Base-by-base conservation (phyloP, 2,888 invertebrate genomes). In the Archips xylosteana region DNA sequence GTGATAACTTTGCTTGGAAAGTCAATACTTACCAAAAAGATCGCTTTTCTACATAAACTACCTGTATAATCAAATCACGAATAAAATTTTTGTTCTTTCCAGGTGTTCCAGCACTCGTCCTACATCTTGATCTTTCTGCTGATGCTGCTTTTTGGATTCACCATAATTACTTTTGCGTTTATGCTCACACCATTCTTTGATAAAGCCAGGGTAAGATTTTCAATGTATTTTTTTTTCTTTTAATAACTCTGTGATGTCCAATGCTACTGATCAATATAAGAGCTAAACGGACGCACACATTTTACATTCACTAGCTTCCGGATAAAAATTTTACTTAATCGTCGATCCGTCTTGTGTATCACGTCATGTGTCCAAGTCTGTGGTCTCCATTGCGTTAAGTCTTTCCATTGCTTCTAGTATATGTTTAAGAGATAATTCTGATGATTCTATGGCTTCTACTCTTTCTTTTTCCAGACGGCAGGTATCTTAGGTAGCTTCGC, bases 111-210 rank as follows among this genome's bases (percentile, higher is more conserved):
- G 82, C 96, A 97, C 85, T 97, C 97, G 15, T 97, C 97, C 77
- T 96, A 96, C 83, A 92, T 97, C 77, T 94, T 97, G 60, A 96
- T 98, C 82, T 98, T 97, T 87, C 89, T 97, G 62, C 91, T 98
- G 83, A 96, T 97, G 83, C 92, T 97, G 74, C 92, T 97, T 51
- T 98, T 97, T 85, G 97, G 97, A 23, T 95, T 97, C 78, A 97
- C 97, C 5, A 96, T 97, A 68, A 97, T 98, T 79, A 96, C 97
- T 87, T 96, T 97, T 78, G 97, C 97, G 61, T 98, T 98, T 84
- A 96, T 97, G 96, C 94, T 98, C 75, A 97, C 97, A 0, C 97
- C 98, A 0, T 98, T 98, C 91, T 98, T 98, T 88, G 97, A 97
- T 82, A 97, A 97, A 84, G 97, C 97, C 61, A 95, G 97, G 89